Base-by-base conservation (phyloP, 2,888 invertebrate species). In the Plebejus melissa region DNA sequence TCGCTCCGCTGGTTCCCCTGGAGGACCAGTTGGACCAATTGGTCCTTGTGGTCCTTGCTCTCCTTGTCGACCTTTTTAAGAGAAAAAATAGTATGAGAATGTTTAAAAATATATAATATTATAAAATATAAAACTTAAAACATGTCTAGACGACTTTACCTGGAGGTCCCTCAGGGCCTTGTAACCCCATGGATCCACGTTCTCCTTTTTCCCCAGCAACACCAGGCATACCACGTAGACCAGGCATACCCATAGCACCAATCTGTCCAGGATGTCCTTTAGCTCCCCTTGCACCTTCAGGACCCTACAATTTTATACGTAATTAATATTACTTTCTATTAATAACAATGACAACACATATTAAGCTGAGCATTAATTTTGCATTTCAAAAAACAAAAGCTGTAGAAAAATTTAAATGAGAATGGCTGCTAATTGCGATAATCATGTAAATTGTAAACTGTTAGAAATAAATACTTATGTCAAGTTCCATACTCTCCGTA, bases 1-100 rank as follows among this genome's bases (percentile, higher is more conserved):
- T 82, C 97, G 91, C 86, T 97, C 97, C 0, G 96, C 97, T 71
- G 96, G 95, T 87, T 97, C 97, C 22, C 97, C 97, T 0, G 96
- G 96, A 1, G 96, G 96, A 1, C 97, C 97, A 0, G 94, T 92
- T 0, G 96, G 95, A 4, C 97, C 97, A 36, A 96, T 87, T 22
- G 95, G 94, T n/a, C 97, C 97, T 85, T 96, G 96, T 0, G 94
- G 95, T 0, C 97, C 97, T 84, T 97, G 95, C 83, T 97, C 97
- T 78, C 97, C 97, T 86, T 94, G 94, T 77, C 95, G 94, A 75
- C 96, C 96, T 93, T 9, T 72, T 72, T 5, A 5, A 28, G 32
- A 1, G 11, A 28, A 50, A 41, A 46, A 3, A 13, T 11, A 11
- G 11, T 50, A 28, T 7, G 0, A 28, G 81, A 38, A 41, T 58